Evolutionary conservation across 2,113 vertebrate species (phyloP), one percentile per base, ranked within the genome.

Genomic region (Gadus chalcogrammus): DNA sequence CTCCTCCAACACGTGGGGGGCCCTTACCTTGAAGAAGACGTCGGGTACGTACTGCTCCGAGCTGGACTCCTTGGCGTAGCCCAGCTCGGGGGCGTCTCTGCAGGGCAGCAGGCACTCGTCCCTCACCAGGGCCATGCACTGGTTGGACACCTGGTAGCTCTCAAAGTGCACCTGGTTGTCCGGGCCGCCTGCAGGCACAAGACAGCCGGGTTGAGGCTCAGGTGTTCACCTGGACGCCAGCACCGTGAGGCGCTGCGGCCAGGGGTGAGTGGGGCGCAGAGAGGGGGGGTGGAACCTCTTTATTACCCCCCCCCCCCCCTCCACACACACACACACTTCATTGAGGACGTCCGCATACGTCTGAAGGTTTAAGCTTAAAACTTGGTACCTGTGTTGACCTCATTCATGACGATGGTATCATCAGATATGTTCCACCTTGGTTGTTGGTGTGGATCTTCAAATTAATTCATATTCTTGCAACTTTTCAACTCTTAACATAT

Each of bases 161-260:
- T 99, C 97, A 56, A 99, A 99, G 88, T 99, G 97, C 67, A 99
- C 97, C 90, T 99, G 97, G 91, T 99, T 99, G 87, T 99, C 97
- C 0, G 97, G 97, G 71, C 97, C 96, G 16, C 97, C 97, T 99
- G 90, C 15, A 78, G 16, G 86, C 48, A 86, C 72, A 20, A 71
- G 3, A 28, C 5, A 20, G 8, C 8, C 42, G 9, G 8, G 8
- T 11, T 48, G 5, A 12, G 42, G 42, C 9, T 48, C 42, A 48
- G 42, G 3, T 9, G 8, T 31, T 56, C 6, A 64, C 15, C 38
- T 70, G 22, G 7, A 22, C 15, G 15, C 17, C 58, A 15, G 2
- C 58, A n/a, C 20, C 17, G 4, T 17, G 15, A 17, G 20, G 17
- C 17, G 4, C 17, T 20, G 18, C 2, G 17, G 58, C 11, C 58